These are phyloP conservation scores for Serinus canaria DNA, from an alignment of 2,113 vertebrate genomes.

Conservation along the genomic window DNA sequence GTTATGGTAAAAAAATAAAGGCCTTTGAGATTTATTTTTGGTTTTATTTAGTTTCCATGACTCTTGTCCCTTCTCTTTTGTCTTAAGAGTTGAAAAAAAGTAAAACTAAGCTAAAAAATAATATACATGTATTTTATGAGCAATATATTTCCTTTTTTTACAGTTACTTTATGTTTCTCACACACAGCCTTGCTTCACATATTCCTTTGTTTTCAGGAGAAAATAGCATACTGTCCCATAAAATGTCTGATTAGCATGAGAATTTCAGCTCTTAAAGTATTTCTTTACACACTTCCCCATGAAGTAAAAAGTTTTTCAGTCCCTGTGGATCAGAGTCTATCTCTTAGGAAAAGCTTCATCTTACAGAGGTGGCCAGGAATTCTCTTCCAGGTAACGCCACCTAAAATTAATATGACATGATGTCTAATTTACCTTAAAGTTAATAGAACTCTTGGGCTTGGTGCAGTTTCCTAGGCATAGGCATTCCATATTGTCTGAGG, in stretches of 20 bases:
- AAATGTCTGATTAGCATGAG: not conserved
- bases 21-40: not conserved
- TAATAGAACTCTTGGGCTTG: not conserved
- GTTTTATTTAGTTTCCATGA: not conserved
- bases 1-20: not conserved
- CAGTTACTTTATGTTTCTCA: not conserved
- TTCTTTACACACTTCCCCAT: not conserved
- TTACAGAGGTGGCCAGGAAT: not conserved
- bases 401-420: not conserved
- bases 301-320: not conserved
- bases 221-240: not conserved
- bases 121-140: not conserved
- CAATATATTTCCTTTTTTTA: not conserved
- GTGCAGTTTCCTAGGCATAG: not conserved
- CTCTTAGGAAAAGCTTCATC: not conserved
- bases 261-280: not conserved
- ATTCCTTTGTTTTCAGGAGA: not conserved
- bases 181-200: not conserved
- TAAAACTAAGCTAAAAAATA: not conserved
- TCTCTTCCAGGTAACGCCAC: not conserved
- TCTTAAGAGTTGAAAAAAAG: not conserved
- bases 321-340: not conserved
- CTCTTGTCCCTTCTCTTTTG: not conserved
- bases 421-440: not conserved
- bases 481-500: not conserved